Base-by-base conservation (phyloP, 2,797 vertebrate species). In the Rhynchotus rufescens region DNA sequence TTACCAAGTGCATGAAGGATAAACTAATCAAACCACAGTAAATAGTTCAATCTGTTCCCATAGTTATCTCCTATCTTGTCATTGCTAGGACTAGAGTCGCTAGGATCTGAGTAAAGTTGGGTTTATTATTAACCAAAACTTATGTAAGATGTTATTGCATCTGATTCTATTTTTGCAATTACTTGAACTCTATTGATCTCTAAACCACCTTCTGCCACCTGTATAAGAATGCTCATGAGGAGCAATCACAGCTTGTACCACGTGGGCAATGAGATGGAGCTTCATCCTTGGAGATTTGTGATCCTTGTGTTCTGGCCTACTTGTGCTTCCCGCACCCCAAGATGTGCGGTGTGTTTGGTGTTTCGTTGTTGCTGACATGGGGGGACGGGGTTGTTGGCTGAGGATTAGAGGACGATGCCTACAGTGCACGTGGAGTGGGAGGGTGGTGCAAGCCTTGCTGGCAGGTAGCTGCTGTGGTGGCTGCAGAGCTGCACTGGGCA, bases 91-190 rank as follows among this genome's bases (percentile, higher is more conserved):
- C 68, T 57, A n/a, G 86, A 95, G 82, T 92, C 60, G 49, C 80
- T 81, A 60, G 57, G 32, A 94, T 90, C 93, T 94, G 84, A 95
- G 84, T 94, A 81, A 81, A 95, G 71, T 74, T 90, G 30, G 44
- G 67, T 84, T 94, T 91, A 87, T 96, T 79, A 93, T 94, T 96
- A 92, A 95, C 88, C 49, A 54, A 73, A 90, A 57, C 36, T 95
- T 93, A 95, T 74, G 77, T 87, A 94, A 94, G 88, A 15, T 80
- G 60, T 57, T 90, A 87, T 84, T 94, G 86, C 82, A 66, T 82
- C 77, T 38, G 68, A 77, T 94, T 92, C 91, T 95, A 88, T 90
- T 96, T 96, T 76, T 93, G 64, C 56, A 79, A 47, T 79, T 89
- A 71, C 75, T 76, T 91, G 67, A 36, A 34, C 56, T 71, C 44